These are phyloP conservation scores for Aurelia coerulea DNA, from an alignment of 30 jellyfish, hydroid and myxozoan species.

Conservation along the genomic window DNA sequence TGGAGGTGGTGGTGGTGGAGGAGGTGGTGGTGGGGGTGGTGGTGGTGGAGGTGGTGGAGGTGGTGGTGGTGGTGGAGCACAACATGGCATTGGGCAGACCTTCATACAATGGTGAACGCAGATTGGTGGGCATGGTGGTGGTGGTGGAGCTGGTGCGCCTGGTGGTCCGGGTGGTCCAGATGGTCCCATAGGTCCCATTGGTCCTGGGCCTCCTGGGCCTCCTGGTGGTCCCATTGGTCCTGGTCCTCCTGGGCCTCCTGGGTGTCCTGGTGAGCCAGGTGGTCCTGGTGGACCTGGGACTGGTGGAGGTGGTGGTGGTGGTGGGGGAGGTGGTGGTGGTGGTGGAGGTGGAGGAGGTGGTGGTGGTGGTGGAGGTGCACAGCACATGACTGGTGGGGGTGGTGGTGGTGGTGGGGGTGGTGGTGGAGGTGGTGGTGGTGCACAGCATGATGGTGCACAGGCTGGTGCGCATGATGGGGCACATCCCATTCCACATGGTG, in stretches of 20 bases:
- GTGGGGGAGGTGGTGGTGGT: slow-evolving; percentile 92
- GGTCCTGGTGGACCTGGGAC: slow-evolving; percentile 96
- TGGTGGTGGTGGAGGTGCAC: slow-evolving; percentile 78
- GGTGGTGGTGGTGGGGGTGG: slow-evolving; percentile 95
- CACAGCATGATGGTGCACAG: slow-evolving; percentile 90
- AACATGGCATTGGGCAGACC: slow-evolving; percentile 86
- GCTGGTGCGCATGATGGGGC: slow-evolving; percentile 94
- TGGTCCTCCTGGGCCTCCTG: slow-evolving; percentile 98
- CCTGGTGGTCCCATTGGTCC: slow-evolving; percentile 99
- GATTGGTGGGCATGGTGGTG: slow-evolving; percentile 99
- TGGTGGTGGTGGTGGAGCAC: slow-evolving; percentile 97
- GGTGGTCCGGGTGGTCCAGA: slow-evolving; percentile 99
- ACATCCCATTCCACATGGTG: slow-evolving; percentile 92
- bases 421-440: slow-evolving; percentile 87
- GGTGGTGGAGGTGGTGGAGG: slow-evolving; percentile 99
- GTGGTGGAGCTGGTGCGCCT: slow-evolving; percentile 99
- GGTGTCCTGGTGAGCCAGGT: slow-evolving; percentile 95
- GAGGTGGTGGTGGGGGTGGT: slow-evolving; percentile 92
- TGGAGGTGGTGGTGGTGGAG: slow-evolving; percentile 97
- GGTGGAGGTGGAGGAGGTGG: slow-evolving; percentile 93
- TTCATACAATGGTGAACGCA: slow-evolving; percentile 95
- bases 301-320: slow-evolving; percentile 98
- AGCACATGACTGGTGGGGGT: slow-evolving; percentile 62
- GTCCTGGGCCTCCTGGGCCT: slow-evolving; percentile 99
- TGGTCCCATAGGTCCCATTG: slow-evolving; percentile 98